Evolutionary conservation across 2,888 invertebrate species (phyloP).

Genomic region (Drosophila falleni): DNA sequence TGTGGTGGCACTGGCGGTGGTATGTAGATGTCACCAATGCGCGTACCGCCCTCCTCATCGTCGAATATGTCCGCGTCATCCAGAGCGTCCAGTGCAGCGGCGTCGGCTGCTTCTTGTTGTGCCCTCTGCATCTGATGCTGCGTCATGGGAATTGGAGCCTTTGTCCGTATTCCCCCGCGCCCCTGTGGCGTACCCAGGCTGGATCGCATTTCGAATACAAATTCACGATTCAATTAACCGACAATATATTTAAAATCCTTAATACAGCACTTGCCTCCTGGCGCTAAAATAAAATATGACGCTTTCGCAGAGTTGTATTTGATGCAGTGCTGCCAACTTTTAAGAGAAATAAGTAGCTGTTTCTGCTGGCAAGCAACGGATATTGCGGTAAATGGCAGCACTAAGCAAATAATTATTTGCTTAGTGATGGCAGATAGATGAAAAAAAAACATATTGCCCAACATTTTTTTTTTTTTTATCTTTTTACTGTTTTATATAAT

Average conservation of each 20-base stretch:
- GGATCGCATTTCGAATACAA: constrained; percentile 27
- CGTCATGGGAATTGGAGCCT: constrained; percentile 38
- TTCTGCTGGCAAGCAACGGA: too few species aligned
- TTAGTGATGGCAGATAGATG: too few species aligned
- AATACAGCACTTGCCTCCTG: constrained; percentile 46
- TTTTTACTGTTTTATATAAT: too few species aligned
- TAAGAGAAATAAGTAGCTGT: too few species aligned
- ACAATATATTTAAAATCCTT: constrained; percentile 54
- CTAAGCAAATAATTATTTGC: too few species aligned
- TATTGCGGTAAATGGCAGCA: too few species aligned
- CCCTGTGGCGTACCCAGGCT: constrained; percentile 47
- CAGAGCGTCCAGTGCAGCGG: constrained; percentile 62
- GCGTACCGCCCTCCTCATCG: constrained; percentile 89
- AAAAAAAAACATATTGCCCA: too few species aligned
- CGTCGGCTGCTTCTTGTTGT: constrained; percentile 54
- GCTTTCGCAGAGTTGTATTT: constrained; percentile 49
- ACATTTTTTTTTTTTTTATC: too few species aligned
- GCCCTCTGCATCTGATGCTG: constrained; percentile 48
- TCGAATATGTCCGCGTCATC: constrained; percentile 82
- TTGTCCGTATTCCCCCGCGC: constrained; percentile 42
- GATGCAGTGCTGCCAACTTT: too few species aligned
- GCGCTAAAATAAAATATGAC: constrained; percentile 72
- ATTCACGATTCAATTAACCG: neutral
- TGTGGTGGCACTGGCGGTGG: constrained; percentile 91
- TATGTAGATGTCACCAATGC: constrained; percentile 93